Base-by-base conservation (phyloP, 2,113 vertebrate genomes). In the Pelusios castaneus region DNA sequence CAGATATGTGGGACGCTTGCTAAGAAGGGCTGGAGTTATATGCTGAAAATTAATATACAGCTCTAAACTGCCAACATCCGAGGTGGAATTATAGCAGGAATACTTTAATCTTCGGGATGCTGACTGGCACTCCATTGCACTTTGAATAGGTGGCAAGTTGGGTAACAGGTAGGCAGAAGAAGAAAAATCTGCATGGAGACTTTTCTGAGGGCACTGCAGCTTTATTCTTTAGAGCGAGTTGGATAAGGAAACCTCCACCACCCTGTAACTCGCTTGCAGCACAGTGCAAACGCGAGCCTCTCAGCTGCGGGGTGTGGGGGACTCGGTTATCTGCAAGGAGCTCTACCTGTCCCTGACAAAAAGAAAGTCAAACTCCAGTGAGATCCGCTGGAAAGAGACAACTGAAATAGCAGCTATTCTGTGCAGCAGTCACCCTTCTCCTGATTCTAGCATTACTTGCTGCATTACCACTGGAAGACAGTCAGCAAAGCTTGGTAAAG, bases 361-460 rank as follows among this genome's bases (percentile, higher is more conserved):
- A 78, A 52, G 43, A 47, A 70, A 67, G 82, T 9, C 51, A 82
- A 47, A 82, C 60, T 92, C 94, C 55, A 49, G 55, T 92, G 52
- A 83, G 95, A 87, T 88, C 67, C 38, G 3, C n/a, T n/a, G 38
- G 90, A 63, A 89, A 84, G 91, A 73, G 8, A 27, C 78, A 88
- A 80, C 80, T 90, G 81, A 67, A 83, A 16, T 2, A 77, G 77
- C 87, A 51, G 85, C 21, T 80, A 88, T 89, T 55, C 70, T 58
- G 93, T 43, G 84, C 84, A 91, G 92, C 91, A 82, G 86, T 85
- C 91, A 56, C 91, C 91, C 87, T 88, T 87, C 77, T 92, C 2
- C 93, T 83, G 91, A 86, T 90, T 93, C 45, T 60, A 84, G 97
- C 89, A 11, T 93, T 94, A 95, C 95, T 93, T 94, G 96, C 98